Percentiles rank a stretch among this genome's conserved stretches.
These are phyloP conservation scores for Endotricha flammealis DNA, from an alignment of 2,888 invertebrate species.

Conservation along the genomic window DNA sequence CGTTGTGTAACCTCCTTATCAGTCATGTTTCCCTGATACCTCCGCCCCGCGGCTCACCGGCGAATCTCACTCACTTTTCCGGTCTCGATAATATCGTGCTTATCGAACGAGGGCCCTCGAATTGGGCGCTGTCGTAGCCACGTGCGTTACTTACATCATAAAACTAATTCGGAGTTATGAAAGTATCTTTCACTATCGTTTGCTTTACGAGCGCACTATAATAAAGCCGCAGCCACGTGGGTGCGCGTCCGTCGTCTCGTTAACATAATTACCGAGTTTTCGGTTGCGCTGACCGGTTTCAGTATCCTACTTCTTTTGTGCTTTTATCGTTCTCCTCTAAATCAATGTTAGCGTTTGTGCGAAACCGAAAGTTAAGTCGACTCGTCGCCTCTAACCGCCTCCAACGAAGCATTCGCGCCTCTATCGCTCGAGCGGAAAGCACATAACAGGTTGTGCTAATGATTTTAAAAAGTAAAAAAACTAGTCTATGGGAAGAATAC, in stretches of 20 bases:
- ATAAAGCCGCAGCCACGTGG: conserved; percentile 41
- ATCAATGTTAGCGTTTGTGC: conserved; percentile 54
- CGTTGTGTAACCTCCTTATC: conserved; percentile 71
- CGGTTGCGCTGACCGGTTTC: conserved; percentile 57
- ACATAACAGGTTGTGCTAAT: conserved; percentile 22
- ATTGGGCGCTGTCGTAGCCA: conserved; percentile 23
- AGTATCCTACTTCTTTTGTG: conserved; percentile 37
- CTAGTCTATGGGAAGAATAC: conserved; percentile 9
- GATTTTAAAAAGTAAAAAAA: conserved; percentile 24
- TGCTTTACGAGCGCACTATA: conserved; percentile 38
- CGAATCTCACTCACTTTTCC: conserved; percentile 65
- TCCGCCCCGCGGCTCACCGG: conserved; percentile 40
- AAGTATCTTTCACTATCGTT: conserved; percentile 55
- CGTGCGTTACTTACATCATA: conserved; percentile 33
- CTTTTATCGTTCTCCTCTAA: conserved; percentile 50
- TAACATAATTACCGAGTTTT: conserved; percentile 66
- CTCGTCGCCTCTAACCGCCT: conserved; percentile 41
- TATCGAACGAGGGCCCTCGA: conserved; percentile 28
- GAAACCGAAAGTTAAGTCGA: conserved; percentile 78
- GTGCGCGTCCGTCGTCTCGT: conserved; percentile 40
- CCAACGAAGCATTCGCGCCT: conserved; percentile 37
- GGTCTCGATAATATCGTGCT: conserved; percentile 57
- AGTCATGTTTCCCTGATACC: conserved; percentile 62
- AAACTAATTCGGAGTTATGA: conserved; percentile 29
- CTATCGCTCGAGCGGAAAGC: conserved; percentile 23